phyloP scores from a whole-genome alignment of 2,797 vertebrate genomes.

The Bufotes viridis region DNA sequence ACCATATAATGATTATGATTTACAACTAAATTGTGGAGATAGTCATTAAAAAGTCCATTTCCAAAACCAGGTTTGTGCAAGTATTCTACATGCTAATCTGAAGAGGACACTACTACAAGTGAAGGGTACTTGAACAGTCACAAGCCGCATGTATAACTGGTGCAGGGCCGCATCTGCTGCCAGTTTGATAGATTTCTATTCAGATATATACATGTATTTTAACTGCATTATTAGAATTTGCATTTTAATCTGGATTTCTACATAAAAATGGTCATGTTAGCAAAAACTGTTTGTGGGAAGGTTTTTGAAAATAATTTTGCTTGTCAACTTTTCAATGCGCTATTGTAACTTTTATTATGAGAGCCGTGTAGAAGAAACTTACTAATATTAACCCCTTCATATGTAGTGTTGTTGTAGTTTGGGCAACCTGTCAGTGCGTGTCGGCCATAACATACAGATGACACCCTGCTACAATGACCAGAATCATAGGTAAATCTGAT shows the following conservation, averaged over 20 bases:
- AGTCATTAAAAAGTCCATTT: conserved; percentile 12
- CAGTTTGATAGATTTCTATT: background rate
- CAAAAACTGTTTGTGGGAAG: background rate
- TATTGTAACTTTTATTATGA: background rate
- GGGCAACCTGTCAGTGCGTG: too few relatives aligned
- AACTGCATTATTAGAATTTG: background rate
- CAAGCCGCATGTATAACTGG: background rate
- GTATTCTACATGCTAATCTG: background rate
- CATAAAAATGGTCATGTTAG: background rate
- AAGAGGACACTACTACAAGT: background rate
- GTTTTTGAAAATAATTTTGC: background rate
- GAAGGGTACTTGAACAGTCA: background rate
- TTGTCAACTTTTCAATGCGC: background rate
- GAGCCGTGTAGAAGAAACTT: too few relatives aligned
- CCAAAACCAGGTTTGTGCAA: background rate
- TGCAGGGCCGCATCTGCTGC: background rate
- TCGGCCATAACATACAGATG: too few relatives aligned
- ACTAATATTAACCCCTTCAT: too few relatives aligned
- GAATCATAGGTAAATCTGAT: too few relatives aligned
- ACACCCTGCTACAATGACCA: too few relatives aligned
- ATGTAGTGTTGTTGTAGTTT: too few relatives aligned
- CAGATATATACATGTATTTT: background rate
- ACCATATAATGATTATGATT: conserved; percentile 10
- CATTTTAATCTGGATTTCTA: background rate
- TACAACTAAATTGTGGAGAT: background rate